Evolutionary conservation across 1,140 invertebrate species (phyloP).

Genomic region (Anastatus disparis): DNA sequence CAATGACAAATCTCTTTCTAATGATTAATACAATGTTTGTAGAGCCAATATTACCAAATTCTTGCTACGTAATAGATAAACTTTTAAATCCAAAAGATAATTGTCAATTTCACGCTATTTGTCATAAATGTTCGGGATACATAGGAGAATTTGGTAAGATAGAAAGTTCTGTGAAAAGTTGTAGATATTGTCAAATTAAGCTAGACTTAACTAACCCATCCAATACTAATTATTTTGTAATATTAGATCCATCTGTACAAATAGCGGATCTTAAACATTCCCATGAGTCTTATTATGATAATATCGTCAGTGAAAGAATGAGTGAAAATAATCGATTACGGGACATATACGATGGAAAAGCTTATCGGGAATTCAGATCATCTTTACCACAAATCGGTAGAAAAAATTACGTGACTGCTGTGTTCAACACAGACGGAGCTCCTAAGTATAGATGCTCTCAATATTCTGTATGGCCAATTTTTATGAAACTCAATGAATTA

Average conservation of each 20-base stretch:
- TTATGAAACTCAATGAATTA: conserved; percentile 37
- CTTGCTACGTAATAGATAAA: neutral
- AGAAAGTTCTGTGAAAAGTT: neutral
- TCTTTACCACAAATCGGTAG: conserved; percentile 1
- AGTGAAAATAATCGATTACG: conserved; percentile 4
- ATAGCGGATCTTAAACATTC: conserved; percentile 23
- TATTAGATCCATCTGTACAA: conserved; percentile 9
- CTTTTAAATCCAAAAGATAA: neutral
- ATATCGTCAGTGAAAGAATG: conserved; percentile 20
- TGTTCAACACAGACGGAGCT: conserved; percentile 37
- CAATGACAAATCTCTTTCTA: conserved; percentile 3
- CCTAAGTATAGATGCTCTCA: conserved; percentile 23
- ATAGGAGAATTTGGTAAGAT: neutral
- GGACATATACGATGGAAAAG: conserved; percentile 33
- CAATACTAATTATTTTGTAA: conserved; percentile 39
- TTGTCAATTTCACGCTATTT: conserved; percentile 12
- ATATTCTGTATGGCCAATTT: too few species aligned
- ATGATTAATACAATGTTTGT: conserved; percentile 7
- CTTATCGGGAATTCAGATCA: conserved; percentile 22
- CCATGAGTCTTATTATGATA: conserved; percentile 19
- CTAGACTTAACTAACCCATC: conserved; percentile 24
- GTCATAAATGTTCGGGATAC: neutral
- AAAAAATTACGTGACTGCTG: conserved; percentile 21
- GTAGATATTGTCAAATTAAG: conserved; percentile 19
- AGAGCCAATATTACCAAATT: conserved; percentile 5